Base-by-base conservation (phyloP, 2,113 vertebrate genomes). In the Chelonoidis abingdonii region DNA sequence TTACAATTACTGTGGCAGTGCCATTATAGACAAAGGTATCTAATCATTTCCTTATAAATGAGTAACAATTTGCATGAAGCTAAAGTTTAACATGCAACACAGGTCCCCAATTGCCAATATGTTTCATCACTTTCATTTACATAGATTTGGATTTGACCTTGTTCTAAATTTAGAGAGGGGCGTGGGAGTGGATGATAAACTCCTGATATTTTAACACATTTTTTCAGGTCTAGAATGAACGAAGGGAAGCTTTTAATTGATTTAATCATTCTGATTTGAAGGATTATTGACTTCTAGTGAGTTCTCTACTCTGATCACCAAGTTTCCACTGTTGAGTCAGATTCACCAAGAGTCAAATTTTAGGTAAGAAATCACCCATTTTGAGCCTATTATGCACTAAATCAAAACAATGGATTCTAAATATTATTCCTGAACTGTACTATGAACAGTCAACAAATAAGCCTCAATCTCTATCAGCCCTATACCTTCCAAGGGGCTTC, bases 51-150 rank as follows among this genome's bases (percentile, higher is more conserved):
- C 27, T 31, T 94, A 65, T 47, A 21, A 41, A 80, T 44, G 52
- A 12, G 21, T 69, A 13, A 29, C 24, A 52, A 1, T 0, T 9
- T 89, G 29, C 19, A 65, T 0, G 1, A 8, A 62, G 3, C 57
- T 80, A 19, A 82, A 82, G 27, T 35, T 72, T 27, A 56, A 87
- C 11, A 44, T 8, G 0, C 41, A 56, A 38, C 29, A 82, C 31
- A 56, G 13, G 17, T 54, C 59, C 5, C 9, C 79, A 19, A 38
- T 59, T 88, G 78, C 57, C 35, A 52, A 9, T 2, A n/a, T 5
- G 52, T 25, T 19, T 3, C 16, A 13, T 54, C 25, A 9, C 17
- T 24, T 38, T 2, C 1, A 53, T 57, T 80, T 69, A 57, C 29
- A n/a, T 44, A 56, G 49, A 38, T 50, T 52, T 38, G 13, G 59